These are phyloP conservation scores for Argyra leucocephala DNA, from an alignment of 2,888 invertebrate genomes.

Conservation along the genomic window DNA sequence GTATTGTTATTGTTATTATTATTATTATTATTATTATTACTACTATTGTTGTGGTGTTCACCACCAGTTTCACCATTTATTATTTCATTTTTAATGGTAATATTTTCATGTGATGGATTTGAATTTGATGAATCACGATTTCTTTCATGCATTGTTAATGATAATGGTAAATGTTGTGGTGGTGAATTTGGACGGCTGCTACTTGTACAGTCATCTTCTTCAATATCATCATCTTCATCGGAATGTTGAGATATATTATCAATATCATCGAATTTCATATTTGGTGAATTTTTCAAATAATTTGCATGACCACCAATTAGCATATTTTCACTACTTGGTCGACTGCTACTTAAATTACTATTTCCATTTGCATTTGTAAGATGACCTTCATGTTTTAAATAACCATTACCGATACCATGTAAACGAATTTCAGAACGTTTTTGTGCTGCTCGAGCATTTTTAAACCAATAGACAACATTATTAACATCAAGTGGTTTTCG, in stretches of 20 bases:
- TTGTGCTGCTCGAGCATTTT: constrained; percentile 92
- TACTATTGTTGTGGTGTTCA: neutral
- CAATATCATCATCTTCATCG: constrained; percentile 47
- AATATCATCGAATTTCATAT: constrained; percentile 53
- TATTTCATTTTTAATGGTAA: constrained; percentile 15
- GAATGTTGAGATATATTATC: constrained; percentile 57
- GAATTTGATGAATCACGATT: constrained; percentile 33
- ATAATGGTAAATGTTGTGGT: constrained; percentile 59
- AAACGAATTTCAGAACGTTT: constrained; percentile 78
- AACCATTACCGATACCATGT: constrained; percentile 40
- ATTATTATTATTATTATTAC: constrained; percentile 14
- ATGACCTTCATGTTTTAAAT: constrained; percentile 38
- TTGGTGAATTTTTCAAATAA: constrained; percentile 57
- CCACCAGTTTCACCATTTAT: constrained; percentile 22
- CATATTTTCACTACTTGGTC: constrained; percentile 32
- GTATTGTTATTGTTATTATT: constrained; percentile 11
- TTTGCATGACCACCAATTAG: constrained; percentile 54
- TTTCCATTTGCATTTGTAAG: constrained; percentile 35
- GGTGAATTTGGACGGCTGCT: constrained; percentile 56
- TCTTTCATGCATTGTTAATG: constrained; percentile 53
- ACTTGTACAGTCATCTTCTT: constrained; percentile 54
- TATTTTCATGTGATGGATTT: constrained; percentile 24
- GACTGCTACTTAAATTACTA: constrained; percentile 24
- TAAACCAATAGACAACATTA: constrained; percentile 96
- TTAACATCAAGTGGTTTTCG: constrained; percentile 90